Base-by-base conservation (phyloP, 2,797 vertebrate species). In the Sardinella longiceps region DNA sequence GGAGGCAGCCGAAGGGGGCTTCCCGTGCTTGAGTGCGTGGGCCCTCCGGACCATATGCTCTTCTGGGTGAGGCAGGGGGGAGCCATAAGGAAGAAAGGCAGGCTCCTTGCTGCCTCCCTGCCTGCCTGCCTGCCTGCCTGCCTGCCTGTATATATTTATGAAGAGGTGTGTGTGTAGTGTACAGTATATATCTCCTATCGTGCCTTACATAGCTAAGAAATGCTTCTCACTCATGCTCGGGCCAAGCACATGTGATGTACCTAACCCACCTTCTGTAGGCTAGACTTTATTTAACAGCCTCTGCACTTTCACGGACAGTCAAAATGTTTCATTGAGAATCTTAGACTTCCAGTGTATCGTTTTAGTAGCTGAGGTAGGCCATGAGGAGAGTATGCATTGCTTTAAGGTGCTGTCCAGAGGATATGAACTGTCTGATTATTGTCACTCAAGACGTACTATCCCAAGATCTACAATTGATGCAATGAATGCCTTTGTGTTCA, bases 1-100 rank as follows among this genome's bases (percentile, higher is more conserved):
- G 70, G 70, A 77, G 77, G 53, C 80, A 89, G 50, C 70, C 74
- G 66, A 74, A 37, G 23, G 30, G 46, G 45, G 45, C 33, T 39
- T 77, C 70, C 70, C 70, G 1, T 66, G 23, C 51, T 20, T 53
- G 50, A 7, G 46, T 53, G 50, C 46, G 46, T 53, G 50, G 66
- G 80, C 48, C 50, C 51, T n/a, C 9, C 2, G 80, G 81, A 77
- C 81, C 46, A 77, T 39, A 77, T 77, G 70, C 70, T 77, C 25
- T 56, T 45, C 30, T 48, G 80, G 84, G 63, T 45, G 45, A 63
- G 66, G 25, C 4, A 39, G 46, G 77, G 33, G 56, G 28, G 39
- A 30, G 3, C 30, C 63, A 18, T 39, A 20, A 39, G 37, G 37
- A 43, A 43, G 37, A 39, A 23, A 39, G 37, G 37, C n/a, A n/a